These are phyloP conservation scores for Neomonachus schauinslandi DNA, from an alignment of 2,113 vertebrate genomes.

Conservation along the genomic window DNA sequence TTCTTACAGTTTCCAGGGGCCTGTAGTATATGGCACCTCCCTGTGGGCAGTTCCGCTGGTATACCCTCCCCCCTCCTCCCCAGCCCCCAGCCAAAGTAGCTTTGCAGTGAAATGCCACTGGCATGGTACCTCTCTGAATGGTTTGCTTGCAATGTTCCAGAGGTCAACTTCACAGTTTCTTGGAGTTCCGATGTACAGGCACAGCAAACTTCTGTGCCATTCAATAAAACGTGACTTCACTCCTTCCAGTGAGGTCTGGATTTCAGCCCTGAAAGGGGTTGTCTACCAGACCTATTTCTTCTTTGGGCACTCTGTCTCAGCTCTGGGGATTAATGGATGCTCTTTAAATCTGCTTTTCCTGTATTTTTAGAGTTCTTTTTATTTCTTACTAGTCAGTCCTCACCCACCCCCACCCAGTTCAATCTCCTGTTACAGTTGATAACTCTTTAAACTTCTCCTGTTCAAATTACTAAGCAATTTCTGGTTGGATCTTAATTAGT, in stretches of 20 bases:
- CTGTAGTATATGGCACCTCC: not conserved
- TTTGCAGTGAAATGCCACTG: not conserved
- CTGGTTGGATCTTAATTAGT: not conserved
- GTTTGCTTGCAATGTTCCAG: not conserved
- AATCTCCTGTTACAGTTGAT: not conserved
- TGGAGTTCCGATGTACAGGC: not conserved
- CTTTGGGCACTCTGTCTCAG: not conserved
- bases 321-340: not conserved
- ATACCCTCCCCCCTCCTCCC: not conserved
- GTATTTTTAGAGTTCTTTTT: not conserved
- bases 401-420: not conserved
- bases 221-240: not conserved
- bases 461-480: not conserved
- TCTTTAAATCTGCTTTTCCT: not conserved
- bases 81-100: not conserved
- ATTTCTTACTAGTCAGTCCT: not conserved
- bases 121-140: not conserved
- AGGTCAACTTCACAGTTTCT: not conserved
- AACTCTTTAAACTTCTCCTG: not conserved
- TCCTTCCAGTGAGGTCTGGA: not conserved
- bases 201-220: not conserved
- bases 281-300: not conserved
- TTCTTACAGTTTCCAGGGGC: not conserved
- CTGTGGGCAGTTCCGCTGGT: not conserved
- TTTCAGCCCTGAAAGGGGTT: not conserved